A percentile compares a stretch with the other conserved stretches of the same genome.
Evolutionary conservation across 2,888 invertebrate species (phyloP).

Genomic region (Teleogryllus oceanicus): DNA sequence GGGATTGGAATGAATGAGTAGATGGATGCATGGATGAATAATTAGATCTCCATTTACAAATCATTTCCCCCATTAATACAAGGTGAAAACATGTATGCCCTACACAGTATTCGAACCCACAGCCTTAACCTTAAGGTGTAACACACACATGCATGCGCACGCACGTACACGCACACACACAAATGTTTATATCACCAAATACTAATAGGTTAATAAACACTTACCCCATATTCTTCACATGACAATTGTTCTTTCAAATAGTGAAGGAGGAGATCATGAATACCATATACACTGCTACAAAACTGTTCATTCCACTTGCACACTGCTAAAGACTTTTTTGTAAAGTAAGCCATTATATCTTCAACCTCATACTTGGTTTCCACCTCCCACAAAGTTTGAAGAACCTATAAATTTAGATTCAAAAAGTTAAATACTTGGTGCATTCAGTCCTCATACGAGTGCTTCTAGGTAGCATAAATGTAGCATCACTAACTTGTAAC

Average conservation of each 20-base stretch:
- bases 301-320: constrained; percentile 60
- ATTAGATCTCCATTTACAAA: too few species aligned
- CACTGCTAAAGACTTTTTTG: constrained; percentile 64
- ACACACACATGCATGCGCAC: too few species aligned
- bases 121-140: too few species aligned
- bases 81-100: too few species aligned
- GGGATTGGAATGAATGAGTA: not conserved
- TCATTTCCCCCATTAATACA: too few species aligned
- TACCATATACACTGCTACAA: constrained; percentile 63
- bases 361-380: constrained; percentile 53
- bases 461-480: too few species aligned
- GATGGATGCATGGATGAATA: too few species aligned
- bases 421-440: not conserved
- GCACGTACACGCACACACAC: too few species aligned
- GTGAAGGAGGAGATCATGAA: constrained; percentile 65
- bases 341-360: constrained; percentile 60
- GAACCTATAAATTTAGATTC: constrained; percentile 44
- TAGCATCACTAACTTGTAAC: too few species aligned
- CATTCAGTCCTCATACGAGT: too few species aligned
- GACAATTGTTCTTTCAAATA: constrained; percentile 55
- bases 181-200: too few species aligned
- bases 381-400: constrained; percentile 53
- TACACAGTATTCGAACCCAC: too few species aligned
- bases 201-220: not conserved
- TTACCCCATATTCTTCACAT: constrained; percentile 44